Evolutionary conservation across 2,797 vertebrate genomes (phyloP), one percentile per base, ranked within the genome.

Genomic region (Sebastes vulpes): DNA sequence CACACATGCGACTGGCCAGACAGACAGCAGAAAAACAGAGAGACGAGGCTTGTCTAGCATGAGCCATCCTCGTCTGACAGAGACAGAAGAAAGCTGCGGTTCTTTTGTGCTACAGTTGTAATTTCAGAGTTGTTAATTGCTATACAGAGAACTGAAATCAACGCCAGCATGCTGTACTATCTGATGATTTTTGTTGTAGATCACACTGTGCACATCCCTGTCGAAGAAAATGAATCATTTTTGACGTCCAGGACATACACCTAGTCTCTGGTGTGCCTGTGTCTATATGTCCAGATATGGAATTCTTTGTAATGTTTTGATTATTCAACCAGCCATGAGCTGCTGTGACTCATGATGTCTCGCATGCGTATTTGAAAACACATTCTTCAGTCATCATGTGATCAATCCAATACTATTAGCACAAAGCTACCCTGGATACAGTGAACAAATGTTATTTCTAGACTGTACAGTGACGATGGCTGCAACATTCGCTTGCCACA

Each of bases 41-140:
- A 77, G 65, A 72, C 73, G 59, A 61, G 28, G 12, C 26, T 66
- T 28, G 26, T 81, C 71, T 68, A 16, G 52, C 73, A 72, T 57
- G 79, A 38, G 66, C 75, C 73, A 66, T 50, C 11, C 57, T 46
- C 20, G 16, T 52, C 48, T 28, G 72, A 61, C 54, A 84, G 67
- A 74, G 32, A 80, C 28, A 53, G 64, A 72, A 61, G 59, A 74
- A 74, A 81, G 64, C 53, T 78, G 32, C 26, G 2, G 31, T 80
- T 85, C 59, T 77, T 80, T 76, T 67, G 73, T 67, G 42, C 28
- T 7, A 48, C 58, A 72, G 64, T 63, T 87, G 52, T 53, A 74
- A 79, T 88, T 85, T 77, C 72, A 83, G 57, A 85, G 46, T 81
- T 57, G 72, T 79, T 86, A 77, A 88, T 86, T 83, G 66, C 53